Percentiles rank a stretch among this genome's conserved stretches.
phyloP scores from a whole-genome alignment of 1,140 invertebrate genomes.

The Paraescarpia echinospica region DNA sequence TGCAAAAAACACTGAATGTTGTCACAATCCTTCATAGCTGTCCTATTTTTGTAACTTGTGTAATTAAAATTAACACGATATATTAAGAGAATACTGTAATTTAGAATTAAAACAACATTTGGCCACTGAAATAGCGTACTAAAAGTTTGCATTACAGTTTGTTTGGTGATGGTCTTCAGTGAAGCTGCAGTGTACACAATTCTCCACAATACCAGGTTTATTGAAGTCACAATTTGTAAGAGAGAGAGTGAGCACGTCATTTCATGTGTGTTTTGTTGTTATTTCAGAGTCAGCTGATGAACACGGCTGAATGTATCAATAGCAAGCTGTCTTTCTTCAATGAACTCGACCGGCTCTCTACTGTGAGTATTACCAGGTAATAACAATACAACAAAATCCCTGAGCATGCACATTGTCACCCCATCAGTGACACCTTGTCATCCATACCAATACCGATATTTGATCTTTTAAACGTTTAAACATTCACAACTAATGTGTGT shows the following conservation, averaged over 20 bases:
- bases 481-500: neutral
- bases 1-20: no score
- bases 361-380: slow-evolving; percentile 54
- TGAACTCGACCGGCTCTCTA: slow-evolving; percentile 77
- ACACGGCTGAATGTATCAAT: slow-evolving; percentile 77
- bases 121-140: no score
- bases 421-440: neutral
- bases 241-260: neutral
- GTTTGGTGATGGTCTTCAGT: no score
- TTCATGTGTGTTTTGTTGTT: slow-evolving; percentile 13
- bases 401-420: no score
- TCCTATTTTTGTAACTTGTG: neutral
- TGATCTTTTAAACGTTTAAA: neutral
- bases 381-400: no score
- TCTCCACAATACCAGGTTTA: no score
- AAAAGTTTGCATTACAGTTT: no score
- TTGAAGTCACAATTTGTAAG: no score
- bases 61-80: neutral
- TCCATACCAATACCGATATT: neutral
- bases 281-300: slow-evolving; percentile 71
- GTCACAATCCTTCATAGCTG: no score
- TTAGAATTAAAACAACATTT: neutral
- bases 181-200: no score
- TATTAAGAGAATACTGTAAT: neutral
- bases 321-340: slow-evolving; percentile 82